Evolutionary conservation across 2,888 invertebrate genomes (phyloP).

Genomic region (Agrochola litura): DNA sequence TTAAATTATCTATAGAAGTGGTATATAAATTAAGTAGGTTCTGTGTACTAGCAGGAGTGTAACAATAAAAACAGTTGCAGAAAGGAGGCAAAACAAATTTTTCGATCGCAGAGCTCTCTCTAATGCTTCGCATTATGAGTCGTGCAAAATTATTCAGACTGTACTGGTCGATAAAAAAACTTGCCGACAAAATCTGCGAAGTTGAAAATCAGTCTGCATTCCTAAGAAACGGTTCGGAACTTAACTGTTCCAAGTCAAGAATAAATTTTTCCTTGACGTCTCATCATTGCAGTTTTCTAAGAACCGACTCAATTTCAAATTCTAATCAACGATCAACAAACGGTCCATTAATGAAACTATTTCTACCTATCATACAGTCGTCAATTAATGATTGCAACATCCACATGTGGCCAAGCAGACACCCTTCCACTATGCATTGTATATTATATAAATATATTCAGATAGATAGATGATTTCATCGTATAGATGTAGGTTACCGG

Average conservation of each 20-base stretch:
- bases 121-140: no score
- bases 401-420: slow-evolving; percentile 61
- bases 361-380: slow-evolving; percentile 46
- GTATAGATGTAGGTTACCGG: slow-evolving; percentile 67
- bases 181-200: neutral
- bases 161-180: neutral
- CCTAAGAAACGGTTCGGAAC: neutral
- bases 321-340: slow-evolving; percentile 45
- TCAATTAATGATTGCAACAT: slow-evolving; percentile 59
- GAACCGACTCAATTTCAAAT: slow-evolving; percentile 52
- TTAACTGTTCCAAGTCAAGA: neutral
- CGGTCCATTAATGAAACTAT: slow-evolving; percentile 50
- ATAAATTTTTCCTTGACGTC: slow-evolving; percentile 25
- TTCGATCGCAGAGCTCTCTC: no score
- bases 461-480: slow-evolving; percentile 64
- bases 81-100: no score
- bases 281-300: slow-evolving; percentile 36
- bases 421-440: slow-evolving; percentile 45
- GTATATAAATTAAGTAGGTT: no score
- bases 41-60: no score
- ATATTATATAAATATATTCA: slow-evolving; percentile 33
- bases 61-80: no score
- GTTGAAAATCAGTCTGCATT: slow-evolving; percentile 17
- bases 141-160: neutral
- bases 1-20: no score